Evolutionary conservation across 2,888 invertebrate species (phyloP), one percentile per base, ranked within the genome.

Genomic region (Griposia aprilina): DNA sequence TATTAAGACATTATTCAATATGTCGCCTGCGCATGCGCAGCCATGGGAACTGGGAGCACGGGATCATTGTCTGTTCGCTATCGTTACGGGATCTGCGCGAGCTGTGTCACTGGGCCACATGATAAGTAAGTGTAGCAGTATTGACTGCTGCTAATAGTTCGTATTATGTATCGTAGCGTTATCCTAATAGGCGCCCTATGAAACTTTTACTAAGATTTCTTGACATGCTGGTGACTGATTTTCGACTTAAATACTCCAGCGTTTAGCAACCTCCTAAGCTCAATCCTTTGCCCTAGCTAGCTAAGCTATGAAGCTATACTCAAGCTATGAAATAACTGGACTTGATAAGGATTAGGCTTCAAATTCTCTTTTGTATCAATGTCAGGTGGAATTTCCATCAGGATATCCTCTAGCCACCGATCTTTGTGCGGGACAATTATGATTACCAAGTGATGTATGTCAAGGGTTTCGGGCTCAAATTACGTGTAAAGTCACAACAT

Each of bases 51-150:
- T 77, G 59, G 52, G 74, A 72, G 65, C 75, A 55, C 68, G 50
- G 36, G 73, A 59, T 74, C 74, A 83, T 84, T 84, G 82, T 86
- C 65, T 74, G 78, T 76, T 68, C 74, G 79, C 59, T 81, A 78
- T 77, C 67, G 65, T 88, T 78, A 80, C 83, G 84, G 88, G 78
- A 83, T 75, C 80, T 69, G 52, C 59, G 30, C 57, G 60, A 57
- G 66, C 78, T 83, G 71, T 85, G 88, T 82, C 88, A 87, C 86
- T 84, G 80, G 81, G 84, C 63, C 84, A 80, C 63, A 11, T 66
- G 62, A 45, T 74, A 60, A 52, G 26, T 55, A 23, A 67, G 15
- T 67, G 73, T 59, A 74, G 50, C 41, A 74, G 23, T 72, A 74
- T 50, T 26, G 15, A 68, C 55, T 36, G 36, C 52, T 60, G 26